Evolutionary conservation across 2,113 vertebrate species (phyloP), one percentile per base, ranked within the genome.

Genomic region (Callospermophilus lateralis): DNA sequence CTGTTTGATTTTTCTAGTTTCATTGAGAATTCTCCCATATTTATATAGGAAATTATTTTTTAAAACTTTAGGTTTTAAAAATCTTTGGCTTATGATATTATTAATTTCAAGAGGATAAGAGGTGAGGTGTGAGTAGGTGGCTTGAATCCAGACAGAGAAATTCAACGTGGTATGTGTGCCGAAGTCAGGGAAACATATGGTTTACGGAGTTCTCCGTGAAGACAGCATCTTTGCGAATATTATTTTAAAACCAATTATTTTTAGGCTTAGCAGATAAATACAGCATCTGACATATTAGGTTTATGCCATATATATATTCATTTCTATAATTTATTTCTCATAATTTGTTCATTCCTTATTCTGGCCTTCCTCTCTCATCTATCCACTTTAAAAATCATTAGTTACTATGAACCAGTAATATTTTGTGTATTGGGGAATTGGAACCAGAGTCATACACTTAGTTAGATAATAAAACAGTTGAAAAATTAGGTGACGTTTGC

Each of bases 201-300:
- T 92, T 96, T 93, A 63, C 13, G 32, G 7, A 26, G 6, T 79
- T 96, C 76, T 96, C 73, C 3, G 6, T 73, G 61, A 93, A 88
- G 16, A 87, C 39, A 88, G 37, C 28, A 85, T 77, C 79, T 89
- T 95, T 97, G 17, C 92, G 95, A 96, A 73, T 77, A 89, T 58
- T 86, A 76, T 94, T 95, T 95, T 58, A 88, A 87, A 96, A 55
- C n/a, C 19, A 80, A 28, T 93, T 97, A 93, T 72, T 95, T 96
- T 97, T 92, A 94, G 72, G 5, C 61, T 85, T 48, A 81, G 37
- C 30, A 2, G 22, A 97, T 39, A 96, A 89, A 89, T 61, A 58
- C 93, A 79, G 76, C 94, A 17, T 91, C 24, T 96, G 86, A 80
- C 72, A 81, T 83, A 65, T 55, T 96, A 91, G 30, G 28, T 68